These are phyloP conservation scores for Zosterops pallidus DNA, from an alignment of 2,113 vertebrate species.

Conservation along the genomic window DNA sequence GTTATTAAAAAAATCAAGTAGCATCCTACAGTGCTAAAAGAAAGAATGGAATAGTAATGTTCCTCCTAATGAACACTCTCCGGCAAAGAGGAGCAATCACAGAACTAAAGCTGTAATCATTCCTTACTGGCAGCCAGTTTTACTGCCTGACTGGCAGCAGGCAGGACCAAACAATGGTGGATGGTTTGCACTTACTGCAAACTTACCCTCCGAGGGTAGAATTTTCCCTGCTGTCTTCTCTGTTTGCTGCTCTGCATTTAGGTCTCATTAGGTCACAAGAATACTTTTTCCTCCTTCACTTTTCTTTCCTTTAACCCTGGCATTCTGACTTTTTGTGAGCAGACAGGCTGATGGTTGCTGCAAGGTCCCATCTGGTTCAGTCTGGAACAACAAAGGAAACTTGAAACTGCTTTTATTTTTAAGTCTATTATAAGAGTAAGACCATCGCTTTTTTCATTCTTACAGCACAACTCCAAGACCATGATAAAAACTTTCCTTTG, in stretches of 20 bases:
- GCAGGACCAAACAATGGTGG: constrained; percentile 23
- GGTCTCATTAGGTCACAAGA: not conserved
- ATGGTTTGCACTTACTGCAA: constrained; percentile 44
- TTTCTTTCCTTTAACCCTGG: constrained; percentile 4
- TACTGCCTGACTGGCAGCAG: constrained; percentile 28
- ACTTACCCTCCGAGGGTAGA: constrained; percentile 8
- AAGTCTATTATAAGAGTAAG: not conserved
- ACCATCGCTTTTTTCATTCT: not conserved
- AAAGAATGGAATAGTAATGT: constrained; percentile 52
- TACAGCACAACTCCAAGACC: not conserved
- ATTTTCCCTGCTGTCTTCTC: constrained; percentile 4
- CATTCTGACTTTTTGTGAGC: constrained; percentile 6
- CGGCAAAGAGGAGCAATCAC: constrained; percentile 30
- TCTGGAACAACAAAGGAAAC: not conserved
- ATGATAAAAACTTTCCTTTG: constrained; percentile 7
- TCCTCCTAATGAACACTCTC: constrained; percentile 47
- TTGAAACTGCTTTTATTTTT: not conserved
- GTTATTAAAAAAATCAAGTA: constrained; percentile 5
- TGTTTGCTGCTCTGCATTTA: constrained; percentile 22
- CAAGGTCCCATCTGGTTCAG: constrained; percentile 22
- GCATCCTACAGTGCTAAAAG: constrained; percentile 23
- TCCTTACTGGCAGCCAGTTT: constrained; percentile 37
- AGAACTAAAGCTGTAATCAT: constrained; percentile 68
- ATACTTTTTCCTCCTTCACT: constrained; percentile 44
- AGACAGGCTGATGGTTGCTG: not conserved